Evolutionary conservation across 2,888 invertebrate species (phyloP).

Genomic region (Arge pagana): DNA sequence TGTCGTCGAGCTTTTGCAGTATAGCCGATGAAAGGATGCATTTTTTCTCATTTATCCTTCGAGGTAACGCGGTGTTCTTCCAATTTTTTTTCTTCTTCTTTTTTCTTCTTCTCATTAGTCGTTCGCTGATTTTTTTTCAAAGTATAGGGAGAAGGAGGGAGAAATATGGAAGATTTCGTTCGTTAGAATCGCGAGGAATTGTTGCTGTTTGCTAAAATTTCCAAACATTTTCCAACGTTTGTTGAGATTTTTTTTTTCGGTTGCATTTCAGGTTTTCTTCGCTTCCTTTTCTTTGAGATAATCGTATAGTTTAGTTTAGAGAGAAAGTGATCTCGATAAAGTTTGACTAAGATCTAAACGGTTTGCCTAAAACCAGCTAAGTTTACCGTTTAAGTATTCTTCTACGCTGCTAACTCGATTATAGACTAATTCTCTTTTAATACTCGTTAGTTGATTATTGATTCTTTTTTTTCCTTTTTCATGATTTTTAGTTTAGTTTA

Average conservation of each 20-base stretch:
- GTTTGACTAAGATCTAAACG: slow-evolving; percentile 36
- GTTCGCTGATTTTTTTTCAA: background rate
- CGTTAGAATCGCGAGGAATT: slow-evolving; percentile 37
- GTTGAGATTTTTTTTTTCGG: background rate
- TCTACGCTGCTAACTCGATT: slow-evolving; percentile 48
- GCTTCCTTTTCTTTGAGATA: slow-evolving; percentile 33
- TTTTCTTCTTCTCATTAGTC: background rate
- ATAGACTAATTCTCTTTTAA: slow-evolving; percentile 40
- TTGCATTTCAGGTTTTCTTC: background rate
- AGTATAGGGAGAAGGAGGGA: background rate
- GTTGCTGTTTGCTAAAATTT: slow-evolving; percentile 19
- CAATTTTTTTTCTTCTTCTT: too few relatives aligned
- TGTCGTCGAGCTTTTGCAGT: background rate
- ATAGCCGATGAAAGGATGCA: slow-evolving; percentile 9
- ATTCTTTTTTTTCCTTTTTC: slow-evolving; percentile 32
- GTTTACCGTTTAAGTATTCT: slow-evolving; percentile 47
- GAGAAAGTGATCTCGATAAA: slow-evolving; percentile 54
- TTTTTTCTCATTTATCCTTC: slow-evolving; percentile 21
- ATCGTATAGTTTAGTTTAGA: slow-evolving; percentile 47
- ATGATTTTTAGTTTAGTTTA: slow-evolving; percentile 47
- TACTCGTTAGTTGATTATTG: background rate
- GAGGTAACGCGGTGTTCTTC: too few relatives aligned
- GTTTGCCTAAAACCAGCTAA: background rate
- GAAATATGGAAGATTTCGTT: slow-evolving; percentile 31
- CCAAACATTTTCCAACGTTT: background rate